Evolutionary conservation across 2,888 invertebrate genomes (phyloP), one percentile per base, ranked within the genome.

Genomic region (Drosophila bunnanda): DNA sequence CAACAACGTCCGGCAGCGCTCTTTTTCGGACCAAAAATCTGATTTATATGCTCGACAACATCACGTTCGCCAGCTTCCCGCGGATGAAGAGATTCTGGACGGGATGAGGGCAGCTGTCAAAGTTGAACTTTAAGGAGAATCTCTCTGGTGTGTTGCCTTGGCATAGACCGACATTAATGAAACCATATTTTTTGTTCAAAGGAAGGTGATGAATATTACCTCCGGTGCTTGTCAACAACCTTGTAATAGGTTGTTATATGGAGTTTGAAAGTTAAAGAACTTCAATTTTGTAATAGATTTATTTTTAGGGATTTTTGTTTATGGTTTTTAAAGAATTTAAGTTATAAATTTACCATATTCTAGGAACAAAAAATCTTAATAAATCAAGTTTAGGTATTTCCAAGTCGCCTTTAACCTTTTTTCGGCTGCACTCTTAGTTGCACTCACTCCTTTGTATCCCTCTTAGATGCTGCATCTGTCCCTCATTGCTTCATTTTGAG

Each of bases 11-110:
- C 56, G 55, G 56, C 61, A 62, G 43, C 56, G 73, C 34, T 59
- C 34, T 59, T 66, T 46, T 46, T 46, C 46, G 66, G 64, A 57
- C 64, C 77, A 76, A 88, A 77, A 85, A 85, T 88, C 82, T 87
- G 85, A 89, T 85, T 85, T 88, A 88, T 87, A 89, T 88, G 83
- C 88, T 74, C 77, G 78, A 69, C 80, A 84, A 80, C 84, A 75
- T 82, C 78, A 78, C 76, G 81, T 76, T 72, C 56, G 38, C 59
- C 65, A 60, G 72, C 73, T 53, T 59, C 43, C 59, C 46, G 57
- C 39, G 44, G 66, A 67, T 67, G 65, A 69, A 71, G 46, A 46
- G 39, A 66, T 68, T 41, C 68, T 32, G 54, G 25, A 44, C 25
- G n/a, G 54, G 54, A 54, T 36, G 71, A 52, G 50, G 46, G 46